A percentile compares a stretch with the other conserved stretches of the same genome.
Conservation (phyloP, 2,113 vertebrate genomes). For the Phocoena sinus region DNA sequence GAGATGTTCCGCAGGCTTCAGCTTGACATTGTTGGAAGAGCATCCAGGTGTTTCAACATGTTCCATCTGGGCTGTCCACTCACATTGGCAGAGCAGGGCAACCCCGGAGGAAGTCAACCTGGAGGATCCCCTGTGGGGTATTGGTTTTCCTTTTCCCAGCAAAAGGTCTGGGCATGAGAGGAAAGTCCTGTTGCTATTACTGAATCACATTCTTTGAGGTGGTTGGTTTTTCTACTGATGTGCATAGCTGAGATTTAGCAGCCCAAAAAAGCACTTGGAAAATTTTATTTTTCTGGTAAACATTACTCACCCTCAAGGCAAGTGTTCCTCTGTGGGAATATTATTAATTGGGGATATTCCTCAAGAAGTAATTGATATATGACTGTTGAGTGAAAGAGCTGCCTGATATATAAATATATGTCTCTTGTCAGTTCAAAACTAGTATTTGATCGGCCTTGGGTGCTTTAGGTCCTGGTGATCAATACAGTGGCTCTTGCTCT, state of each 20-base stretch:
- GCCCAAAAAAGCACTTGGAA: conserved; percentile 17
- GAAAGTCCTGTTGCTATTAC: conserved; percentile 7
- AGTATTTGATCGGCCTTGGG: neutral
- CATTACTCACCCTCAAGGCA: neutral
- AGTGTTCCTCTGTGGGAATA: neutral
- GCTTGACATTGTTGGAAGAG: conserved; percentile 45
- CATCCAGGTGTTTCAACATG: conserved; percentile 16
- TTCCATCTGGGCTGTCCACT: conserved; percentile 51
- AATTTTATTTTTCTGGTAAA: conserved; percentile 45
- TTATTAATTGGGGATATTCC: neutral
- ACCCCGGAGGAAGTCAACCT: neutral
- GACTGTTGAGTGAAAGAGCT: neutral
- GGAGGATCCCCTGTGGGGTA: conserved; percentile 59
- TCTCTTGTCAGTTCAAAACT: neutral
- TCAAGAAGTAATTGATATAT: neutral
- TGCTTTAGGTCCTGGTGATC: neutral
- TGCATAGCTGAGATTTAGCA: conserved; percentile 2
- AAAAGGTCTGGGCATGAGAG: conserved; percentile 49
- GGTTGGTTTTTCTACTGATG: conserved; percentile 24
- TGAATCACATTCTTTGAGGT: conserved; percentile 26
- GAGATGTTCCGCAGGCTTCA: conserved; percentile 2
- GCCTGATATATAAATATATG: neutral
- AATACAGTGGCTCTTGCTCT: neutral
- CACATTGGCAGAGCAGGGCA: neutral
- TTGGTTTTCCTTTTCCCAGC: conserved; percentile 50